These are phyloP conservation scores for Cataglyphis albicans DNA, from an alignment of 2,888 invertebrate genomes.

Conservation along the genomic window DNA sequence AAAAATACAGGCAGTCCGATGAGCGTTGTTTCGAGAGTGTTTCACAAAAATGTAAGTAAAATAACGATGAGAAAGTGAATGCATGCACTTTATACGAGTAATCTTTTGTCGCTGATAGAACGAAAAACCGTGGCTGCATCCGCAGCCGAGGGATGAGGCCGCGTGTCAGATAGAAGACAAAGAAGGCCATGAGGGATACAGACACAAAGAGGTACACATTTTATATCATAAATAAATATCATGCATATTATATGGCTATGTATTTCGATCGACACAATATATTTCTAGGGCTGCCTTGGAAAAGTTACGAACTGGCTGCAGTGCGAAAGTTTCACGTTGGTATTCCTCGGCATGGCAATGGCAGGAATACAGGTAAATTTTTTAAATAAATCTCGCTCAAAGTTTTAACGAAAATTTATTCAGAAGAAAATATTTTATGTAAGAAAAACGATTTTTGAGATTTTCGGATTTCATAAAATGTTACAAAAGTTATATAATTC, in stretches of 20 bases:
- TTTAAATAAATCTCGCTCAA: not conserved
- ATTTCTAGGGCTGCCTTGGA: constrained; percentile 86
- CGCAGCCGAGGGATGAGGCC: constrained; percentile 81
- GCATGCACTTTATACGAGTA: constrained; percentile 63
- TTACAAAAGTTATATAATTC: not conserved
- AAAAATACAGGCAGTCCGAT: constrained; percentile 85
- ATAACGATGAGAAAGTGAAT: not conserved
- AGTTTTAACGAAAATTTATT: not conserved
- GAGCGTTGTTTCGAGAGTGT: constrained; percentile 84
- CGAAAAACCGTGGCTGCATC: constrained; percentile 83
- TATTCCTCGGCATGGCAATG: constrained; percentile 85
- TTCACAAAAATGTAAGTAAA: constrained; percentile 83
- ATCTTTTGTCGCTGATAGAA: constrained; percentile 77
- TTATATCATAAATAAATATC: not conserved
- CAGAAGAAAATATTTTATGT: not conserved
- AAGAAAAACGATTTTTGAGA: not conserved
- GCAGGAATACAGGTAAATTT: constrained; percentile 81
- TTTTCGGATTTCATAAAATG: not conserved
- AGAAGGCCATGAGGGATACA: constrained; percentile 79
- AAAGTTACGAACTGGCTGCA: constrained; percentile 86
- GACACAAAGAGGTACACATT: constrained; percentile 82
- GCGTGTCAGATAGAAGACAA: constrained; percentile 80
- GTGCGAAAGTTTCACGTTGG: constrained; percentile 85
- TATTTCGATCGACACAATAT: constrained; percentile 15
- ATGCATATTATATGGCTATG: not conserved